Evolutionary conservation across 2,113 vertebrate species (phyloP).

Genomic region (Pseudonaja textilis): DNA sequence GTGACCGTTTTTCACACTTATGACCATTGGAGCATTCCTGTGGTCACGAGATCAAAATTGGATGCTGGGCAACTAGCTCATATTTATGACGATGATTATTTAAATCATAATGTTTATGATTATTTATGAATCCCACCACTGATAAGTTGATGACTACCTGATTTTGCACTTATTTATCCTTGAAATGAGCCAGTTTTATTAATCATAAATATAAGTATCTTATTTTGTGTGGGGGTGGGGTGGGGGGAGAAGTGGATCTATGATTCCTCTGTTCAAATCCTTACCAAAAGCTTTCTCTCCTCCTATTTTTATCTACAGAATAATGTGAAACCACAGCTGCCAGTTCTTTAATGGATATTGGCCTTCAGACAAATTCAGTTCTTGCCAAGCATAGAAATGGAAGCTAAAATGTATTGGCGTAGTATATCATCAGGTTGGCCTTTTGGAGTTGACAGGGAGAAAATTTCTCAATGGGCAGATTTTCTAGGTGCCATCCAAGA

Average conservation of each 20-base stretch:
- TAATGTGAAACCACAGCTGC: not conserved
- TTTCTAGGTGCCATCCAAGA: not conserved
- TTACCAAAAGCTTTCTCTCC: not conserved
- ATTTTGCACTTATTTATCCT: not conserved
- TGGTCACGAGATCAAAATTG: not conserved
- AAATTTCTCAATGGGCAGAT: not conserved
- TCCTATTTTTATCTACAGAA: not conserved
- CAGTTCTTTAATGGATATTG: not conserved
- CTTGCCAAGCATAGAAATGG: not conserved
- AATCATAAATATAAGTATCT: not conserved
- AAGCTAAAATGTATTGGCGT: not conserved
- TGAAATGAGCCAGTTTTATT: not conserved
- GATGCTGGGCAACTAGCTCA: not conserved
- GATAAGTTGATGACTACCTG: not conserved
- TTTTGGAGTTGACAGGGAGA: not conserved
- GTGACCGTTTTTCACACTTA: not conserved
- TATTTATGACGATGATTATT: not conserved
- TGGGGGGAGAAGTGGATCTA: not conserved
- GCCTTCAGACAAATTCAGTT: not conserved
- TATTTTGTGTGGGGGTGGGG: no score
- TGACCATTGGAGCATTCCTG: no score
- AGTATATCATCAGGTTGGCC: not conserved
- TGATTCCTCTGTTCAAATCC: not conserved
- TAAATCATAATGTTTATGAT: no score
- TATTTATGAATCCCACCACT: no score